Conservation (phyloP, 2,113 vertebrate genomes). For the Cinclus mexicanus region DNA sequence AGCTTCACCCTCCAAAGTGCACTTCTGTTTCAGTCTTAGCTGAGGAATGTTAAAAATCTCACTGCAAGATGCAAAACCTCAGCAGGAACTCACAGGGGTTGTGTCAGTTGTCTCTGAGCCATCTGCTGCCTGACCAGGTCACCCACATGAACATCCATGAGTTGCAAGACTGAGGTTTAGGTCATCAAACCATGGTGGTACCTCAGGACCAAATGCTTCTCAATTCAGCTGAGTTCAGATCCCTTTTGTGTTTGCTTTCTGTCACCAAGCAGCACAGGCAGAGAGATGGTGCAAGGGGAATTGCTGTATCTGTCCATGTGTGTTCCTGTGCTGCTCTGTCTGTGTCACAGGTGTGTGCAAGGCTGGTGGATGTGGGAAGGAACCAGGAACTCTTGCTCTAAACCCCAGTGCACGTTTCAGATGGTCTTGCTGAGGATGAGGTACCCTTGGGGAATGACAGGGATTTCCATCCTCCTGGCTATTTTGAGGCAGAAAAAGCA, state of each 20-base stretch:
- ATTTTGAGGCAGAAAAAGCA: background rate
- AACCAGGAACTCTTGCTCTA: background rate
- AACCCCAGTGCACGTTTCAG: rapidly evolving
- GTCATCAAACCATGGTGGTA: background rate
- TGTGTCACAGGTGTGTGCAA: background rate
- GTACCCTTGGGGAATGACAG: background rate
- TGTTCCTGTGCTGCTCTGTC: background rate
- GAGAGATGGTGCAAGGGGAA: background rate
- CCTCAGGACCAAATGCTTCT: background rate
- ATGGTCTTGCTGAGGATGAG: background rate
- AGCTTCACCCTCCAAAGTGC: background rate
- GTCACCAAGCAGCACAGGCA: background rate
- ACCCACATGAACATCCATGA: background rate
- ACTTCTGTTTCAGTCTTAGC: background rate
- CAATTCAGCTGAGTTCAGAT: background rate
- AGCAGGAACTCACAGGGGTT: background rate
- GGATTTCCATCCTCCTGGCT: background rate
- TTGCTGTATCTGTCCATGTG: background rate
- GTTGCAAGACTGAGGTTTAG: background rate
- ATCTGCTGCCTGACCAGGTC: background rate
- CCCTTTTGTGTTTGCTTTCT: background rate
- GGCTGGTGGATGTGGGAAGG: background rate
- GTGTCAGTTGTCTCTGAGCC: background rate
- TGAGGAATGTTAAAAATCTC: background rate
- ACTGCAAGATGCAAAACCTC: background rate